A percentile compares a stretch with the other conserved stretches of the same genome.
These are phyloP conservation scores for Pyrrhia umbra DNA, from an alignment of 2,888 invertebrate genomes.

Conservation along the genomic window DNA sequence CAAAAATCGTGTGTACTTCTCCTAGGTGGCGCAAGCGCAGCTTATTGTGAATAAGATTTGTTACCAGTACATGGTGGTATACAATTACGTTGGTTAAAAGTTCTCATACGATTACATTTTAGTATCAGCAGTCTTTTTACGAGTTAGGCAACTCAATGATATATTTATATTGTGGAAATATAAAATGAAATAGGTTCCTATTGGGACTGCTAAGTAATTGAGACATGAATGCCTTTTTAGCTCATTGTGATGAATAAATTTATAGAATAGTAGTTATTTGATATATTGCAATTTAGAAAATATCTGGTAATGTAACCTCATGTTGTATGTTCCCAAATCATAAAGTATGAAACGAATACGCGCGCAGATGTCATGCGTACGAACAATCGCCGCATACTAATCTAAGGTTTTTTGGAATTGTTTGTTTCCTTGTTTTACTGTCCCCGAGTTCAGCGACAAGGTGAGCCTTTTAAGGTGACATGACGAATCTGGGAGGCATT, in stretches of 20 bases:
- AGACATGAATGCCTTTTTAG: background rate
- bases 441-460: slow-evolving; percentile 50
- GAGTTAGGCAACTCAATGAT: slow-evolving; percentile 1
- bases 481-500: background rate
- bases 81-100: slow-evolving; percentile 5
- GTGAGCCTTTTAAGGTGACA: slow-evolving; percentile 37
- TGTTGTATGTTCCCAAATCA: slow-evolving; percentile 16
- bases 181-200: slow-evolving; percentile 9
- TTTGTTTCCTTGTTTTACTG: slow-evolving; percentile 47
- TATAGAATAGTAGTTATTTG: background rate
- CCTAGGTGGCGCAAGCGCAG: slow-evolving; percentile 24
- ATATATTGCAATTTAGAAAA: background rate
- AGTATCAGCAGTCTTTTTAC: slow-evolving; percentile 12
- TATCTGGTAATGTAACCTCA: slow-evolving; percentile 8
- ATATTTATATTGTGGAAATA: background rate
- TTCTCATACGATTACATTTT: slow-evolving; percentile 26
- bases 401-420: slow-evolving; percentile 19
- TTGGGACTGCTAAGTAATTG: slow-evolving; percentile 9
- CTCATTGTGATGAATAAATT: background rate
- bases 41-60: slow-evolving; percentile 6
- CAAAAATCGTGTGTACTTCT: slow-evolving; percentile 36
- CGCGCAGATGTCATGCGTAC: slow-evolving; percentile 21
- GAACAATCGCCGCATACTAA: slow-evolving; percentile 40
- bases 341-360: slow-evolving; percentile 15
- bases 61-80: background rate